Percentiles rank a stretch among this genome's conserved stretches.
These are phyloP conservation scores for Amiota minor DNA, from an alignment of 2,888 invertebrate genomes.

Conservation along the genomic window DNA sequence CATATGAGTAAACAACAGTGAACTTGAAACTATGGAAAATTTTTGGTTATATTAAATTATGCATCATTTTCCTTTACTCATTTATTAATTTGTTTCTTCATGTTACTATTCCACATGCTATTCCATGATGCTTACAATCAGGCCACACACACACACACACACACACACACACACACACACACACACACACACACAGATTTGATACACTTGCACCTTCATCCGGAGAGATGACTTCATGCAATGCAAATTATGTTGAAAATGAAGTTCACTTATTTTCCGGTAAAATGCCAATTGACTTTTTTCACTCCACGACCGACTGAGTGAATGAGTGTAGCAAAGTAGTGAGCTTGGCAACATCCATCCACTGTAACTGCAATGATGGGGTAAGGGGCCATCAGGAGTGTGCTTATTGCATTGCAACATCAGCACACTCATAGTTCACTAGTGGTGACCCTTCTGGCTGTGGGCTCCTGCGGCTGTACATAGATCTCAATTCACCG, in stretches of 20 bases:
- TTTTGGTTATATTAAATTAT: conserved; percentile 1
- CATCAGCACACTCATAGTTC: not conserved
- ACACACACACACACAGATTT: not conserved
- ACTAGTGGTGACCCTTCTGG: not conserved
- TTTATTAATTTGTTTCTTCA: too few species aligned
- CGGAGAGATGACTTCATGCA: conserved; percentile 7
- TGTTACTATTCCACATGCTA: not conserved
- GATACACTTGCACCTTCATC: not conserved
- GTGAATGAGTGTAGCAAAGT: not conserved
- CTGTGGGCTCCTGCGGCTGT: not conserved
- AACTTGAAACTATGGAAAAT: too few species aligned
- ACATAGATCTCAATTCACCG: not conserved
- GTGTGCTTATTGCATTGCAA: conserved; percentile 30
- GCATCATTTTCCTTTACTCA: conserved; percentile 6
- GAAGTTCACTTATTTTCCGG: conserved; percentile 33
- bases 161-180: not conserved
- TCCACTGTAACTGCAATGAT: too few species aligned
- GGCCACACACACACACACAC: not conserved
- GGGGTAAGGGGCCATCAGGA: not conserved
- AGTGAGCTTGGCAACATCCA: conserved; percentile 14
- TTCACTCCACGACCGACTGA: not conserved
- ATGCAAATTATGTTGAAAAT: conserved; percentile 28
- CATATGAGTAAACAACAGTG: not conserved
- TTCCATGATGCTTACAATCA: not conserved
- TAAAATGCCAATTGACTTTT: conserved; percentile 30